These are phyloP conservation scores for Scomber scombrus DNA, from an alignment of 2,113 vertebrate genomes.

Conservation along the genomic window DNA sequence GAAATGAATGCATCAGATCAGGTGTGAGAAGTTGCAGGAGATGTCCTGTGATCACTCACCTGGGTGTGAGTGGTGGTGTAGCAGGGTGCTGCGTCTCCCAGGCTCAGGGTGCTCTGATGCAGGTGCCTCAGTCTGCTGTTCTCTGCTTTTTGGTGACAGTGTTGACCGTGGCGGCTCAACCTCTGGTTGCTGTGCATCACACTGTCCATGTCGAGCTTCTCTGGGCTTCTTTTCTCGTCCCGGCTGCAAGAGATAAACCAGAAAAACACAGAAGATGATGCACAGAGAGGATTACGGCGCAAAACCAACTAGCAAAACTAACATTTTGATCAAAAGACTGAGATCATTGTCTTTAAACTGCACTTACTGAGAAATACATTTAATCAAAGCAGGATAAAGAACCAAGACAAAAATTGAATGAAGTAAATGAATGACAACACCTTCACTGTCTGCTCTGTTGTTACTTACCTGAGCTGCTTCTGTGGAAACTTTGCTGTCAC, in stretches of 20 bases:
- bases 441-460: neutral
- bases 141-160: neutral
- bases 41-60: slow-evolving; percentile 29
- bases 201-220: neutral
- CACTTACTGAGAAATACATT: too few relatives aligned
- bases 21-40: too few relatives aligned
- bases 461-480: slow-evolving; percentile 7
- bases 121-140: slow-evolving; percentile 29
- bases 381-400: too few relatives aligned
- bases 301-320: too few relatives aligned
- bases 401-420: neutral
- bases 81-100: slow-evolving; percentile 38
- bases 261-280: too few relatives aligned
- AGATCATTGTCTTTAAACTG: too few relatives aligned
- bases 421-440: neutral
- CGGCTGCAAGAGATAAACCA: too few relatives aligned
- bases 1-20: too few relatives aligned
- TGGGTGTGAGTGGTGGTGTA: slow-evolving; percentile 70
- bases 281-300: too few relatives aligned
- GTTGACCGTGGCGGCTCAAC: neutral
- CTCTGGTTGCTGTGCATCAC: neutral
- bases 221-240: too few relatives aligned
- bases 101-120: slow-evolving; percentile 60
- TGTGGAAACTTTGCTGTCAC: slow-evolving; percentile 23
- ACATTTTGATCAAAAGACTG: too few relatives aligned